Percentiles rank a stretch among this genome's conserved stretches.
Conservation (phyloP, 2,888 invertebrate species). For the Cheilosia pagana region DNA sequence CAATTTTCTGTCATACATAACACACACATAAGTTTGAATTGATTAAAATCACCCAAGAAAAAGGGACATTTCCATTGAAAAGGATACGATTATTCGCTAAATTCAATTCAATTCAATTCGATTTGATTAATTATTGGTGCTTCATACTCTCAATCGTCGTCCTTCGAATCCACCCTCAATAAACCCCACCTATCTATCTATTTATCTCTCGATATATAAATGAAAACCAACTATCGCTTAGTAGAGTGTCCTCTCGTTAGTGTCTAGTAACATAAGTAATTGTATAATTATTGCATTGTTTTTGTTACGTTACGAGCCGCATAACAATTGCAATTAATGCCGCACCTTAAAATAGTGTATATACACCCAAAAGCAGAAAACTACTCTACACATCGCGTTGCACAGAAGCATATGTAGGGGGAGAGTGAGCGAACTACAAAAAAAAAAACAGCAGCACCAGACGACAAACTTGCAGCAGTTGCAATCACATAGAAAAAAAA, state of each 20-base stretch:
- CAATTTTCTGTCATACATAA: constrained; percentile 70
- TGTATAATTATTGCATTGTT: constrained; percentile 52
- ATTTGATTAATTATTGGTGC: constrained; percentile 48
- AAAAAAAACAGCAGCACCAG: constrained; percentile 20
- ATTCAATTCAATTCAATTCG: too few relatives aligned
- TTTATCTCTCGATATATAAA: constrained; percentile 34
- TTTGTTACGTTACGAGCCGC: constrained; percentile 57
- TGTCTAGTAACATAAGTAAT: constrained; percentile 4
- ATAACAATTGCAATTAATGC: constrained; percentile 70
- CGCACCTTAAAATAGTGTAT: constrained; percentile 76
- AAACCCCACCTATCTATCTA: constrained; percentile 68
- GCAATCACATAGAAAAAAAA: constrained; percentile 40
- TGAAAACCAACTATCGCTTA: constrained; percentile 31
- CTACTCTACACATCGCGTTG: constrained; percentile 71
- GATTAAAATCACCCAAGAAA: not conserved
- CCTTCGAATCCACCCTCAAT: constrained; percentile 70
- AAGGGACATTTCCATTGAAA: constrained; percentile 22
- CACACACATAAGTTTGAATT: constrained; percentile 42
- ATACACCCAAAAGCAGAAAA: constrained; percentile 71
- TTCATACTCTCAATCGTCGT: constrained; percentile 53
- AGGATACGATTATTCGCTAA: too few relatives aligned
- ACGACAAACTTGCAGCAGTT: constrained; percentile 52
- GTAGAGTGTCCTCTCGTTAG: constrained; percentile 25
- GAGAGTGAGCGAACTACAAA: constrained; percentile 35
- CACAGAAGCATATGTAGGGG: constrained; percentile 68